Conservation (phyloP, 2,113 vertebrate species). For the Muntiacus reevesi region DNA sequence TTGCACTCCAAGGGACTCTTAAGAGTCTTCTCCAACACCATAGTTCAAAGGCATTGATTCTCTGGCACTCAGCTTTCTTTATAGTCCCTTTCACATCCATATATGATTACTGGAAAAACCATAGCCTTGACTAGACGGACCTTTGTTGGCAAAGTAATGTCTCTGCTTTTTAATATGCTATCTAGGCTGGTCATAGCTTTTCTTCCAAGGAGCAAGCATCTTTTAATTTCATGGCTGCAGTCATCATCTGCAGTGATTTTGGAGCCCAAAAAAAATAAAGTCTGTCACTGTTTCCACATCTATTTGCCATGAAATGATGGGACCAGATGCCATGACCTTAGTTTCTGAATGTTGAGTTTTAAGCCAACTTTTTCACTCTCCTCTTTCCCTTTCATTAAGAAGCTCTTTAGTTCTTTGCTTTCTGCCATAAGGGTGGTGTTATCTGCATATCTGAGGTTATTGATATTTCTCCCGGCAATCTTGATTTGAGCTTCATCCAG, state of each 20-base stretch:
- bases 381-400: neutral
- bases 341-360: neutral
- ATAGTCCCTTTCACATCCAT: neutral
- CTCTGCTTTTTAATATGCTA: neutral
- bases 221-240: neutral
- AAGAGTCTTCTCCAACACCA: neutral
- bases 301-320: neutral
- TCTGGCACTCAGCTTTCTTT: neutral
- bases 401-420: neutral
- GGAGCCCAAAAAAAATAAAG: fast-evolving
- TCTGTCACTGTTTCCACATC: neutral
- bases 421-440: neutral
- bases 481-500: neutral
- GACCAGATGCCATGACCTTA: neutral
- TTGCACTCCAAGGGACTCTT: neutral
- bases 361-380: neutral
- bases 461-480: neutral
- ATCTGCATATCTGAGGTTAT: neutral
- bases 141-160: neutral
- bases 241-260: neutral
- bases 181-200: neutral
- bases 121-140: neutral
- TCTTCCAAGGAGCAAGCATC: neutral
- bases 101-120: neutral
- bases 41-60: neutral